Evolutionary conservation across 2,888 invertebrate species (phyloP), one percentile per base, ranked within the genome.

Genomic region (Cerastoderma edule): DNA sequence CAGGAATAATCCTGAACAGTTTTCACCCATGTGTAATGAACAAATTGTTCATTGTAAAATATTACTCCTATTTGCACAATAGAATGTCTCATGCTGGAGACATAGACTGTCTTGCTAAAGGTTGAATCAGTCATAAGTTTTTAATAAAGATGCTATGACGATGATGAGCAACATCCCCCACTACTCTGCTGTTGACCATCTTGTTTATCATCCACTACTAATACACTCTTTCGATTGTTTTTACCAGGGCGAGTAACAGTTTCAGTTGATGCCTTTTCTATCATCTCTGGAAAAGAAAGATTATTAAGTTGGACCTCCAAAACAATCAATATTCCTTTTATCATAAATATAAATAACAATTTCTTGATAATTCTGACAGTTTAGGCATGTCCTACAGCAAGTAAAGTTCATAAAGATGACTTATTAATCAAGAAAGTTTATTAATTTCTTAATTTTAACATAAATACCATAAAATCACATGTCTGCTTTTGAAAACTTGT

Each of bases 141-240:
- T 46, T 13, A 39, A 10, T 16, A 46, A 13, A 46, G 46, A n/a
- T 57, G 57, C 57, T 57, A 57, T 32, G 57, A 60, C 1, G 60
- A 60, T 33, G 60, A 66, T 1, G 50, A 67, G 75, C 88, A 89
- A 69, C 90, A 88, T 2, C 89, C 85, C 6, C 87, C 83, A 46
- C 83, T 75, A 22, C 80, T 72, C 54, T 79, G 75, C 33, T 79
- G 78, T 67, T 84, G 84, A 22, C 74, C 70, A 27, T 83, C 81
- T 30, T 84, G 84, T 60, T 69, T 82, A 60, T 90, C 90, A 68
- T 88, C 89, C 0, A 89, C 90, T 46, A 90, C 88, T 46, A 89
- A 78, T 46, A 90, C 89, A 80, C 85, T 86, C 65, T 85, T 87
- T 33, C 88, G 79, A 53, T 76, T 83, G 66, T 78, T 85, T 64